Evolutionary conservation across 2,113 vertebrate species (phyloP), one percentile per base, ranked within the genome.

Genomic region (Muntiacus muntjak): DNA sequence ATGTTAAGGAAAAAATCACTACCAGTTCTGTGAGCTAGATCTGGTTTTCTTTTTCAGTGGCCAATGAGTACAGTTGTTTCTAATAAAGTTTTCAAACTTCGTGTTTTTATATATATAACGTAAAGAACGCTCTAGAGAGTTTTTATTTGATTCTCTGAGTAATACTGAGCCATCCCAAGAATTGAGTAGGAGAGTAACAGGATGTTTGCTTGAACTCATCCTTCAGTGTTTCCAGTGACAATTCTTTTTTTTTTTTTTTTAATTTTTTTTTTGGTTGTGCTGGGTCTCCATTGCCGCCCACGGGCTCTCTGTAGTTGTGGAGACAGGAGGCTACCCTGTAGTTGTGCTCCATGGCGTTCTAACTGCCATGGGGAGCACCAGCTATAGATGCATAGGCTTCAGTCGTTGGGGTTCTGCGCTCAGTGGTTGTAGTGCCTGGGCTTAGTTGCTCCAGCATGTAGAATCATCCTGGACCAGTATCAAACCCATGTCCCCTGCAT

Each of bases 11-110:
- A 76, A 43, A 26, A 43, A 15, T 26, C 7, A 14, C 23, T 43
- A 7, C 91, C 45, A 95, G 45, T 91, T 86, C 64, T 94, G 54
- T 91, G 82, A 95, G 36, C 94, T 94, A 84, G 83, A 87, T 83
- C 47, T 60, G 16, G 23, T 19, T 30, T 97, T 89, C 67, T 87
- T 95, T 93, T 92, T 81, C 47, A 91, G 26, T 94, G n/a, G 60
- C 36, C 36, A 95, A 0, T 81, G 81, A 97, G 57, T 94, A 89
- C 82, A 91, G 79, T 88, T 43, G 55, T 97, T 92, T 93, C 58
- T 87, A 62, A 54, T 95, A 74, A 67, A 76, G 36, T 90, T 52
- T n/a, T 88, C 43, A 58, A 16, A 91, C 36, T 58, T 96, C 7
- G 23, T 43, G 7, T 43, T 43, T 76, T 2, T 40, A 26, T 76